Conservation (phyloP, 2,113 vertebrate species). For the Nothobranchius furzeri region DNA sequence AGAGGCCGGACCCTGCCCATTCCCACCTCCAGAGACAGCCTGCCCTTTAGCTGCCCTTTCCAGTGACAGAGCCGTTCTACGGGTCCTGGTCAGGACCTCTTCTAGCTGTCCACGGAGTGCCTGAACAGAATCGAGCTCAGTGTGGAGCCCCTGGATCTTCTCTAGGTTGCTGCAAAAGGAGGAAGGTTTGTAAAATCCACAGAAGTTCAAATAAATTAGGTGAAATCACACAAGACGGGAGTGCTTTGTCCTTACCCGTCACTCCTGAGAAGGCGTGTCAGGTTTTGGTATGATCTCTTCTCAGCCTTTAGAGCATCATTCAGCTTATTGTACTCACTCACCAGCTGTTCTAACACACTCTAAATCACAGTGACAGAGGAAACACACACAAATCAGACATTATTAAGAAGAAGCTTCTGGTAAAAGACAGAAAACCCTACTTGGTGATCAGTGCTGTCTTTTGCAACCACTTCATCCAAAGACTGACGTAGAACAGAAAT, state of each 20-base stretch:
- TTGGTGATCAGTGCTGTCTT: constrained; percentile 80
- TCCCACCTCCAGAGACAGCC: constrained; percentile 92
- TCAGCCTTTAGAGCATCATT: constrained; percentile 90
- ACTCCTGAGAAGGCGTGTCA: constrained; percentile 82
- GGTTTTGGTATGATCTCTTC: constrained; percentile 88
- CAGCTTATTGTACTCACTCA: constrained; percentile 85
- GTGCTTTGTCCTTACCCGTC: constrained; percentile 80
- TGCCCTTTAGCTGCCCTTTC: constrained; percentile 82
- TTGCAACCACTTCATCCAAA: constrained; percentile 76
- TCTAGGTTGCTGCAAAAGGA: constrained; percentile 70
- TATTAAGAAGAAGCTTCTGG: neutral
- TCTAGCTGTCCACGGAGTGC: constrained; percentile 88
- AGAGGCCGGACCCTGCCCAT: constrained; percentile 85
- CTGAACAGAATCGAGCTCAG: constrained; percentile 87
- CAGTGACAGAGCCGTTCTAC: constrained; percentile 84
- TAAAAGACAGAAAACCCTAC: constrained; percentile 63
- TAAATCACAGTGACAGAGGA: constrained; percentile 34
- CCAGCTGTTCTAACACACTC: constrained; percentile 85
- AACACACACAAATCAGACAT: neutral
- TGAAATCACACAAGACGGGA: neutral
- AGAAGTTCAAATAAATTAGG: neutral
- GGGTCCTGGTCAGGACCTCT: constrained; percentile 87
- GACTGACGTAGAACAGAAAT: constrained; percentile 83
- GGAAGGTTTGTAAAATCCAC: neutral
- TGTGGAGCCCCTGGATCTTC: constrained; percentile 83